Evolutionary conservation across 2,113 vertebrate species (phyloP), one percentile per base, ranked within the genome.

Genomic region (Monopterus albus): DNA sequence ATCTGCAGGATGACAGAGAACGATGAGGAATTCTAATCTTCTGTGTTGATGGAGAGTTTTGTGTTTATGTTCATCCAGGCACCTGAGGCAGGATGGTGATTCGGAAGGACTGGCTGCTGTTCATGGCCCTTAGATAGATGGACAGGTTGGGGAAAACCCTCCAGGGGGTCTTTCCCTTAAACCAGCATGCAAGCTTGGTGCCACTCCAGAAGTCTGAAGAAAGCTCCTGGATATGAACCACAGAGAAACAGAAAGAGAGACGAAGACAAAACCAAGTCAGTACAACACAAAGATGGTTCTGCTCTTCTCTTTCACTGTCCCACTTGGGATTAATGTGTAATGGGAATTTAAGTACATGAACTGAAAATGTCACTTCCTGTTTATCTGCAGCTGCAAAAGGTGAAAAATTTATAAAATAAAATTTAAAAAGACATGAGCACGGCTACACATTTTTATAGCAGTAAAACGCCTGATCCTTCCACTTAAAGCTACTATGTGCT

Each of bases 51-150:
- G 12, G 11, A 18, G 21, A 31, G n/a, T n/a, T n/a, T n/a, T n/a
- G n/a, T n/a, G n/a, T n/a, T n/a, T n/a, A 5, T 65, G 52, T 64
- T 38, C 26, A 43, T 33, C 59, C 26, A 20, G n/a, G 31, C 75
- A 98, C 97, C 96, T 98, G 96, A 42, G 98, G 96, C 61, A 96
- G 92, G 86, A 99, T 91, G 69, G 96, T 95, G 79, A 99, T 91
- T 17, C 96, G 92, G 90, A 99, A 99, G 0, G 97, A 97, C 55
- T 93, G 91, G 90, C 95, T 99, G 76, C 93, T 87, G 86, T 98
- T 98, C 23, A 94, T 95, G 45, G 91, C 95, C 66, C 97, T 93
- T 55, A 99, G 85, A 83, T 98, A 99, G 86, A 99, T 95, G 71
- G 98, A 98, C 18, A 99, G 89, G 74, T 98, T 96, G 1, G 98